Evolutionary conservation across 2,113 vertebrate genomes (phyloP).

Genomic region (Cephalopterus ornatus): DNA sequence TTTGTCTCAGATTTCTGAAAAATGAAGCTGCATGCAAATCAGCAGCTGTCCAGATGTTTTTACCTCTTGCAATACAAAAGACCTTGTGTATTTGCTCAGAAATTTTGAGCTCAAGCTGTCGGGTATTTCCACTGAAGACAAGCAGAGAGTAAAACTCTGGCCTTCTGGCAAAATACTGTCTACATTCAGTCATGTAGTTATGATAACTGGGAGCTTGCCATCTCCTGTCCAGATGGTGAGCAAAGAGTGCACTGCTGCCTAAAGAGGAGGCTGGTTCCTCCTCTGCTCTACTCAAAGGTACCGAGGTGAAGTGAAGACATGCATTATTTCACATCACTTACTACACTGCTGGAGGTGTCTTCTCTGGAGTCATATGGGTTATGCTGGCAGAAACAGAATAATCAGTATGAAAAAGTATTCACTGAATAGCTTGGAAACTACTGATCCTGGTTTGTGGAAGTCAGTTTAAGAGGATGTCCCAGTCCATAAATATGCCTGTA

Average conservation of each 20-base stretch:
- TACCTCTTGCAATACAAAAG: conserved; percentile 1
- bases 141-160: neutral
- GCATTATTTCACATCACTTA: conserved; percentile 29
- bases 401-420: neutral
- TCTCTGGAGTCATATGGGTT: neutral
- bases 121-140: conserved; percentile 4
- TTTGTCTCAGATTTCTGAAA: neutral
- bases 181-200: neutral
- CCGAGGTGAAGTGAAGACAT: conserved; percentile 27
- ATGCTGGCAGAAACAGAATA: neutral
- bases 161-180: neutral
- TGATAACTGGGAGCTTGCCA: conserved; percentile 31
- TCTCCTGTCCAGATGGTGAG: conserved; percentile 17
- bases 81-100: neutral
- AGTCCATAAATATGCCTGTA: neutral
- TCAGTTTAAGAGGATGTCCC: neutral
- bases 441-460: neutral
- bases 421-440: neutral
- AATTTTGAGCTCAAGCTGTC: neutral
- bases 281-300: conserved; percentile 35
- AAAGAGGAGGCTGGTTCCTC: conserved; percentile 46
- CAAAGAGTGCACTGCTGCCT: conserved; percentile 12
- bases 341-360: neutral
- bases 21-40: conserved; percentile 12
- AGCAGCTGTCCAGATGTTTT: conserved; percentile 37